A percentile compares a stretch with the other conserved stretches of the same genome.
phyloP scores from a whole-genome alignment of 2,797 vertebrate species.

The Clarias pachynema region DNA sequence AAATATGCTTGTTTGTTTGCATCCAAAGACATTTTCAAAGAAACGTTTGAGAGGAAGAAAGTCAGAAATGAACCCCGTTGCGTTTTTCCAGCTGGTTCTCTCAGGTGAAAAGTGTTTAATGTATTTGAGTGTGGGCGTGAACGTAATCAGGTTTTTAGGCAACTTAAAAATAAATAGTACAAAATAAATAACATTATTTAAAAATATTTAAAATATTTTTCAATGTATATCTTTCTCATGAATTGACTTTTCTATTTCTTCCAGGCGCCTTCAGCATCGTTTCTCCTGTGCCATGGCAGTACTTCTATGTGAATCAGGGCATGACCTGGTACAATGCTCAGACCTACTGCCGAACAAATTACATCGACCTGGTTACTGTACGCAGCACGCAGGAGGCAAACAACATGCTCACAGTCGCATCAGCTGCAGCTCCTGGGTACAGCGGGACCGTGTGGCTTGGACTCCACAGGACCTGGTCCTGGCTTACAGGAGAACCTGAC shows the following conservation, averaged over 20 bases:
- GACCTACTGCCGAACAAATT: background rate
- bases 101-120: background rate
- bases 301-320: background rate
- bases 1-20: no score
- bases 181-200: background rate
- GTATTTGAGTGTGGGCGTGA: no score
- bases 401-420: background rate
- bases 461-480: conserved; percentile 1
- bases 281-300: background rate
- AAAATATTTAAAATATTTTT: background rate
- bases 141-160: no score
- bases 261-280: background rate
- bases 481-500: background rate
- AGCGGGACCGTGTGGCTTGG: conserved; percentile 4
- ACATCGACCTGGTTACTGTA: background rate
- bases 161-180: no score
- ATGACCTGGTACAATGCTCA: background rate
- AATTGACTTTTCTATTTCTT: background rate
- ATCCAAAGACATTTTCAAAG: no score
- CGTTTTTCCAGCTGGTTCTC: background rate
- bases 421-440: background rate
- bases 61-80: background rate
- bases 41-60: no score
- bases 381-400: background rate
- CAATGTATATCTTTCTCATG: background rate